Evolutionary conservation across 2,888 invertebrate genomes (phyloP).

Genomic region (Syritta pipiens): DNA sequence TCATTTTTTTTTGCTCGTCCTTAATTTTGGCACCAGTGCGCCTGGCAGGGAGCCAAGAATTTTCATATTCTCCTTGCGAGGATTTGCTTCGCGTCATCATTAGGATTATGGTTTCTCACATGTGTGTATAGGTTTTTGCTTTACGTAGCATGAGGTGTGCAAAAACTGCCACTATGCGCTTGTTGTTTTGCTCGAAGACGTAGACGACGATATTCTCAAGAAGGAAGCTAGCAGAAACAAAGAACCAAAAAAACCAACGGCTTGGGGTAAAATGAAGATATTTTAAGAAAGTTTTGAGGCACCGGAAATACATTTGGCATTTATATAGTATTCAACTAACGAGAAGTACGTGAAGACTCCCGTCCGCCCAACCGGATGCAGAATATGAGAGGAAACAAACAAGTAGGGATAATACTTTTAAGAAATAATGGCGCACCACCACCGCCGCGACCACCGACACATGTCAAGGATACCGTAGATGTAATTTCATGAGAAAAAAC

Average conservation of each 20-base stretch:
- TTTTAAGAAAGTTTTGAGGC: conserved; percentile 55
- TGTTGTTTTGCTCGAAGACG: conserved; percentile 27
- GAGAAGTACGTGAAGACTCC: neutral
- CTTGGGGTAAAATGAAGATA: conserved; percentile 23
- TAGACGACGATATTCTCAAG: no score
- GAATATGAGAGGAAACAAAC: conserved; percentile 62
- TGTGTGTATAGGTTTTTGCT: conserved; percentile 52
- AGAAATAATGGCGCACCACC: conserved; percentile 61
- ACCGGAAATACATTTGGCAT: conserved; percentile 61
- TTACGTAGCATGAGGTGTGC: conserved; percentile 17
- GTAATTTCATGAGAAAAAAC: conserved; percentile 4
- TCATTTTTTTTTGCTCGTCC: conserved; percentile 9
- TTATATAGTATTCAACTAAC: conserved; percentile 37
- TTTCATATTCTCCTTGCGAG: conserved; percentile 42
- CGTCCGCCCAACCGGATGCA: conserved; percentile 28
- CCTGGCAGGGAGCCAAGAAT: conserved; percentile 62
- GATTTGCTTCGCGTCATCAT: conserved; percentile 61
- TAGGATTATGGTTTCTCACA: conserved; percentile 65
- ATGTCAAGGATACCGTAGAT: conserved; percentile 39
- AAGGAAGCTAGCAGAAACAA: no score
- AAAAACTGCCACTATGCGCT: neutral
- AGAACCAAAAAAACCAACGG: no score
- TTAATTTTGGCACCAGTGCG: conserved; percentile 33
- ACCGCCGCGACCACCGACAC: conserved; percentile 35
- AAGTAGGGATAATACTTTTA: conserved; percentile 66